Base-by-base conservation (phyloP, 2,888 invertebrate genomes). In the Monochamus alternatus region DNA sequence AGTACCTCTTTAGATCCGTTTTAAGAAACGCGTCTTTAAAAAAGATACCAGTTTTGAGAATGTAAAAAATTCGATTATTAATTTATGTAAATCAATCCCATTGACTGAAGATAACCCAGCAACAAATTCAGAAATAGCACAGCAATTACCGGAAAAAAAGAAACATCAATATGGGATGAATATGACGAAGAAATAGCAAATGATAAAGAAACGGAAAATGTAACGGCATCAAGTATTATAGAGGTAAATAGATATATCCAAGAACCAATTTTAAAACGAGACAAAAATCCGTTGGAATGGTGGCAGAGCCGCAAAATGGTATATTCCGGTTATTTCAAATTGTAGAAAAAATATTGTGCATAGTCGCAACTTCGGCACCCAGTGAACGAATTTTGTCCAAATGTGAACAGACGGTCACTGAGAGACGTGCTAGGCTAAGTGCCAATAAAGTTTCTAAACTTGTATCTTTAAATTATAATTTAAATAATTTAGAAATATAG, bases 171-270 rank as follows among this genome's bases (percentile, higher is more conserved):
- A 38, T 75, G 75, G 69, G 58, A 68, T 14, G 71, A 76, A 31
- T 73, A 69, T 69, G 66, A 76, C 31, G 38, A 71, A 76, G 30
- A 73, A 69, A 64, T 51, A 12, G 58, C 38, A 44, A 31, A 59
- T 38, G 14, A 58, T 38, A n/a, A n/a, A 59, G 47, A 30, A 60
- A 58, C n/a, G 60, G 38, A 59, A 14, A 22, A 14, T 5, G 14
- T 55, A 22, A 22, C 22, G 22, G 22, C 22, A 22, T 60, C 72
- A 12, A 65, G 22, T 55, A 75, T 75, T n/a, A 44, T 75, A 31
- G 75, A 77, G 55, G 58, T 74, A 32, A 69, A 74, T 52, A 62
- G 60, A 74, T 76, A 76, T 52, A 32, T 76, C 10, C 74, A 68
- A 44, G 74, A 76, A 59, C 73, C 73, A 5, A 52, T 76, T 31